phyloP scores from a whole-genome alignment of 2,113 vertebrate genomes.

The Canis aureus region DNA sequence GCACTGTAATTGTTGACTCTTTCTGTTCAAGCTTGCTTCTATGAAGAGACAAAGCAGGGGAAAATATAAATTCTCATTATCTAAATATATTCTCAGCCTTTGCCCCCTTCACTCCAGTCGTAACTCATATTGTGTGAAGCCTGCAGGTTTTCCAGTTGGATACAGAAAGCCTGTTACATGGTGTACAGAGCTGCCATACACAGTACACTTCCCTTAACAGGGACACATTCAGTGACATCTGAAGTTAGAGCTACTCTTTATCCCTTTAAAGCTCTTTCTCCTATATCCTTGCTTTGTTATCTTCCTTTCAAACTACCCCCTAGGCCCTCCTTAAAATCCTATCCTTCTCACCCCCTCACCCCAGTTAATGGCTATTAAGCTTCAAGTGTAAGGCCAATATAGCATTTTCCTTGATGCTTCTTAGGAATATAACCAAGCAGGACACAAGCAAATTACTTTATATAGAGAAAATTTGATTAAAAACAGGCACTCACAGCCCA shows the following conservation, averaged over 20 bases:
- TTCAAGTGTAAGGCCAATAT: not conserved
- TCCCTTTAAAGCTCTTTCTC: not conserved
- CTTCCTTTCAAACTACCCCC: not conserved
- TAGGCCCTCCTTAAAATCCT: not conserved
- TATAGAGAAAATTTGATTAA: not conserved
- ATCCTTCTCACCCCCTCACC: not conserved
- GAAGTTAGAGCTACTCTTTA: not conserved
- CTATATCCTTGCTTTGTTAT: not conserved
- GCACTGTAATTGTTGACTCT: not conserved
- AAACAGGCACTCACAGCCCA: not conserved
- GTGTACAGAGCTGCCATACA: not conserved
- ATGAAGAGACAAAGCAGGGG: not conserved
- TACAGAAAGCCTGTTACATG: not conserved
- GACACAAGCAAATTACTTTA: conserved; percentile 36
- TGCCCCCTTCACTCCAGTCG: not conserved
- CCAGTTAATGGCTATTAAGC: not conserved
- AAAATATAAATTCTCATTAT: not conserved
- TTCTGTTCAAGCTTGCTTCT: conserved; percentile 38
- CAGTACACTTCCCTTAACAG: not conserved
- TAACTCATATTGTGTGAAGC: not conserved
- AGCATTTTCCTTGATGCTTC: not conserved
- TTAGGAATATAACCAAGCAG: conserved; percentile 26
- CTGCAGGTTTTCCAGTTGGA: not conserved
- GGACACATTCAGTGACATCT: not conserved
- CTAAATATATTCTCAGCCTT: not conserved